Conservation (phyloP, 2,888 invertebrate species). For the Osmoderma eremita region DNA sequence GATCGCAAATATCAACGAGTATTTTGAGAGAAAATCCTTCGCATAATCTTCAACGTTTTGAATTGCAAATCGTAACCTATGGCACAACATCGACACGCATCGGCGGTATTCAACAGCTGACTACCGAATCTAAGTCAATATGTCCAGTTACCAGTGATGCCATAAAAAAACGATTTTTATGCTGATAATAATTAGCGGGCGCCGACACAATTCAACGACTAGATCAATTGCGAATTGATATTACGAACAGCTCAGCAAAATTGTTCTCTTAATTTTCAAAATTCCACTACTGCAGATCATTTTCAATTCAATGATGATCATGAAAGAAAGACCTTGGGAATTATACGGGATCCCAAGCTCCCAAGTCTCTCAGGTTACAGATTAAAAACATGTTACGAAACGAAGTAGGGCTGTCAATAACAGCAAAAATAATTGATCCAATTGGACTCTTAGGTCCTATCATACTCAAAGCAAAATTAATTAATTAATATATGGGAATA, state of each 20-base stretch:
- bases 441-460: constrained; percentile 48
- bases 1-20: constrained; percentile 56
- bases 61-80: constrained; percentile 46
- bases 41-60: constrained; percentile 19
- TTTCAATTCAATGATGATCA: too few species aligned
- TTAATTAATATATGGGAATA: constrained; percentile 50
- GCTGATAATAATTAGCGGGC: too few species aligned
- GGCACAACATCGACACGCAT: constrained; percentile 53
- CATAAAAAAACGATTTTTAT: too few species aligned
- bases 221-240: constrained; percentile 47
- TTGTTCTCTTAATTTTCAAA: background rate
- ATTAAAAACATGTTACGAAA: constrained; percentile 12
- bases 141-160: too few species aligned
- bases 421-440: constrained; percentile 47
- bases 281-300: too few species aligned
- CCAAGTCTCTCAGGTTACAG: background rate
- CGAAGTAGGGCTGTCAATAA: constrained; percentile 36
- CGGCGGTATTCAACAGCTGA: constrained; percentile 50
- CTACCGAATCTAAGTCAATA: constrained; percentile 45
- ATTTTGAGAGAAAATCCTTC: constrained; percentile 50
- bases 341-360: constrained; percentile 27
- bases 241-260: constrained; percentile 46
- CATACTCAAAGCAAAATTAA: constrained; percentile 47
- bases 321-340: constrained; percentile 29
- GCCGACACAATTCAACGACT: constrained; percentile 44